These are phyloP conservation scores for Mormyrus proboscirostris DNA, from an alignment of 2,797 vertebrate species.

Conservation along the genomic window DNA sequence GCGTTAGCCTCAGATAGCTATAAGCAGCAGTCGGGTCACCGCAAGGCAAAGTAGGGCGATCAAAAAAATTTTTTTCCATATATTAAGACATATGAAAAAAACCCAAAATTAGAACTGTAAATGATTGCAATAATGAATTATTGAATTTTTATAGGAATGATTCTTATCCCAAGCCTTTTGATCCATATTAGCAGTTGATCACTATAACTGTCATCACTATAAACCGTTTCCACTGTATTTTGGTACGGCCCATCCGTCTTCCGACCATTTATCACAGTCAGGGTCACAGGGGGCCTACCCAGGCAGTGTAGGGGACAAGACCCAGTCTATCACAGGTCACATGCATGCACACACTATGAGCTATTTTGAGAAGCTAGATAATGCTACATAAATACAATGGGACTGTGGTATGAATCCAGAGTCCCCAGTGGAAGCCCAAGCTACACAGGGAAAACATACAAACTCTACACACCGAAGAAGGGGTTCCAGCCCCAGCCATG, in stretches of 20 bases:
- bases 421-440: background rate
- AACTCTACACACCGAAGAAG: background rate
- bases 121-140: background rate
- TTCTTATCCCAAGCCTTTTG: background rate
- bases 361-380: background rate
- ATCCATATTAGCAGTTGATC: background rate
- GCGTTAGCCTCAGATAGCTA: no score
- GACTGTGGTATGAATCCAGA: background rate
- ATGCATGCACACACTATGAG: background rate
- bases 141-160: background rate
- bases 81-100: background rate
- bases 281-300: background rate
- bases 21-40: no score
- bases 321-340: background rate
- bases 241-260: background rate
- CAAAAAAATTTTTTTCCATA: no score
- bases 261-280: background rate
- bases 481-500: background rate
- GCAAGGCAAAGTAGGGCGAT: no score
- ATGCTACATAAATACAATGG: background rate
- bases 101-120: background rate
- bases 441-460: background rate
- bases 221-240: background rate
- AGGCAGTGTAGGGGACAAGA: background rate
- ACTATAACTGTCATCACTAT: background rate